Evolutionary conservation across 1,140 invertebrate species (phyloP).

Genomic region (Danaus plexippus): DNA sequence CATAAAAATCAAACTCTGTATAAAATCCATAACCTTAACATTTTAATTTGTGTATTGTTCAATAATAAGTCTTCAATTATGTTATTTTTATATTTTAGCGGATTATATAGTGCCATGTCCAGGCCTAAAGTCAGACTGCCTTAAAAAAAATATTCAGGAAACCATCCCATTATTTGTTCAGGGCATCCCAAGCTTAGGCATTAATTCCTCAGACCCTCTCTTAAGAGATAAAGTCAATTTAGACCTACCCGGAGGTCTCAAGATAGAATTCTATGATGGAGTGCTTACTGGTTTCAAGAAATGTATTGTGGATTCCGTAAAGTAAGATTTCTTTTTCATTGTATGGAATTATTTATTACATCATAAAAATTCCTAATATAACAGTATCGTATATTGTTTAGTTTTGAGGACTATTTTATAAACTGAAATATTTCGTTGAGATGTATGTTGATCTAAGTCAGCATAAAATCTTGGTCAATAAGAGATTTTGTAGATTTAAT

Average conservation of each 20-base stretch:
- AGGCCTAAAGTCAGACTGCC: conserved; percentile 29
- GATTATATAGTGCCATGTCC: conserved; percentile 43
- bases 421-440: no score
- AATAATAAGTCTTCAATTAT: no score
- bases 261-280: conserved; percentile 36
- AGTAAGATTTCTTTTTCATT: conserved; percentile 28
- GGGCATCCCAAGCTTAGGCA: conserved; percentile 40
- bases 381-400: no score
- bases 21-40: no score
- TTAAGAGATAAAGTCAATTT: conserved; percentile 24
- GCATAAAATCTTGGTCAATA: no score
- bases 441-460: no score
- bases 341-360: no score
- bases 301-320: conserved; percentile 38
- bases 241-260: conserved; percentile 39
- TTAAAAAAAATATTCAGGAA: conserved; percentile 41
- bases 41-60: no score
- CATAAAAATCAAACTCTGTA: no score
- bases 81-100: conserved; percentile 30
- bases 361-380: no score
- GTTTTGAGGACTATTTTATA: no score
- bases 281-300: conserved; percentile 38
- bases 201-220: conserved; percentile 38
- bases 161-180: conserved; percentile 40
- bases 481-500: no score